Base-by-base conservation (phyloP, 2,113 vertebrate species). In the Eolophus roseicapilla region DNA sequence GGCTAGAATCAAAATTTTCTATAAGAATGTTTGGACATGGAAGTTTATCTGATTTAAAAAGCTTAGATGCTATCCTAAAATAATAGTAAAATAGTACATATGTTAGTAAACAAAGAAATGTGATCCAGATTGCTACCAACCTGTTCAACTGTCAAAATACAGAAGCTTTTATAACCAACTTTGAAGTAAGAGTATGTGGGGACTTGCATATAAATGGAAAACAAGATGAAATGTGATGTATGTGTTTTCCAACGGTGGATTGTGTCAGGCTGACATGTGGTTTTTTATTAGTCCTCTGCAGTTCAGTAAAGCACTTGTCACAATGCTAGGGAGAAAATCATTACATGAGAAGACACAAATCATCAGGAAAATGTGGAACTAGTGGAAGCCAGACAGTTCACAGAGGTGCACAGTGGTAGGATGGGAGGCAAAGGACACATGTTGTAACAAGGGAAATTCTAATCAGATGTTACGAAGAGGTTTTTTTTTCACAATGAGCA, bases 141-240 rank as follows among this genome's bases (percentile, higher is more conserved):
- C 35, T 7, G 3, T 65, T 88, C 73, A 15, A 31, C 25, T 63
- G 53, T n/a, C 49, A 70, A 57, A 52, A 63, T 43, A 31, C 0
- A 44, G 41, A 83, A 73, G 39, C 15, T 17, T 77, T 87, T 78
- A 35, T 44, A 70, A 63, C 15, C 31, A 87, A 0, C 14, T 75
- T 53, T 41, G n/a, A 62, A 67, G 11, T 16, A 52, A 75, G 37
- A 37, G 7, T 25, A n/a, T 44, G 10, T 75, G 43, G n/a, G 6
- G 65, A 79, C 41, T 63, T 63, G 27, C 18, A 49, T 20, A 8
- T 62, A 65, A 77, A 31, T 11, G 17, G 23, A 65, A 67, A 77
- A 69, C 0, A 0, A 82, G 39, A 25, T 68, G 10, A 82, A 90
- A 79, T 10, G 11, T n/a, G 41, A 33, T 31, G 5, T 52, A 10